Evolutionary conservation across 2,113 vertebrate species (phyloP), one percentile per base, ranked within the genome.

Genomic region (Mormoops blainvillei): DNA sequence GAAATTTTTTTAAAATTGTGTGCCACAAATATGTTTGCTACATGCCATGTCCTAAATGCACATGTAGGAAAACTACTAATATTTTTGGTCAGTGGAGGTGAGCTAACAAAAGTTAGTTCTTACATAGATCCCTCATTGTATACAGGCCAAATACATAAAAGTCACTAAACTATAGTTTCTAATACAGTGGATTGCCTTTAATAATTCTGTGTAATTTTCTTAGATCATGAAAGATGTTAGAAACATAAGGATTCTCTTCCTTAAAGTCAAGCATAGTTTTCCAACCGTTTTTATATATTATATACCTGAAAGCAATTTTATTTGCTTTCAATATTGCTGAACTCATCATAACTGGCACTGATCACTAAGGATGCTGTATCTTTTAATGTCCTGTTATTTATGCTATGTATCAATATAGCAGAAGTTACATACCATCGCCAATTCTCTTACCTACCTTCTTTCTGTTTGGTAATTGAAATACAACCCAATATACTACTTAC

Each of bases 171-270:
- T 82, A 19, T 38, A 85, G 61, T 82, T 97, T 81, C 90, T 89
- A 97, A 97, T 76, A 93, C 0, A 19, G 54, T 76, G 24, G 85
- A 95, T 92, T 94, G 74, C 96, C 58, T 97, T 98, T 88, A 95
- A 96, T 92, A 96, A 97, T 82, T 97, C 7, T 52, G 41, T 94
- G 85, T 97, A 84, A 94, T 97, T 97, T 87, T 96, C 95, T 97
- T 94, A 97, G 43, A 97, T 94, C 94, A 97, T 52, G 97, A 93
- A 76, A 97, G 86, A 73, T 33, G 76, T 84, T 67, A 89, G 77
- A 80, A 97, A 87, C 43, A 96, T 97, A 96, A 97, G 74, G 91
- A 96, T 82, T 94, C 63, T 95, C 56, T 95, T 52, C 92, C 97
- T 88, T 94, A 82, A 98, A 97, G 84, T 89, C 38, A 77, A 87